Percentiles rank a stretch among this genome's conserved stretches.
Evolutionary conservation across 1,140 invertebrate species (phyloP).

Genomic region (Epicauta chinensis): DNA sequence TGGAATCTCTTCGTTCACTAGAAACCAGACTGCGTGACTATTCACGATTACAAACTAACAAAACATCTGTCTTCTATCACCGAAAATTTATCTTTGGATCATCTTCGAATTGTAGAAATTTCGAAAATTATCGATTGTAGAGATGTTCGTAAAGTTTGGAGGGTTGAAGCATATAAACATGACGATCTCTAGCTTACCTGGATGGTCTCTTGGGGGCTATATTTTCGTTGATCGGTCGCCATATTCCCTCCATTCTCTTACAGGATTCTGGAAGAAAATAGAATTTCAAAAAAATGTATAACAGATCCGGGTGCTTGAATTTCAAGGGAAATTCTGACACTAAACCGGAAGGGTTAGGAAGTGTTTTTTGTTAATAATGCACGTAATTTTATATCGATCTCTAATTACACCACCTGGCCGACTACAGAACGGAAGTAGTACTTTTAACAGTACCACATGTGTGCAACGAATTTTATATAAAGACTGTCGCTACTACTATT

Average conservation of each 20-base stretch:
- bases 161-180: too few species aligned
- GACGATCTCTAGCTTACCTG: constrained; percentile 18
- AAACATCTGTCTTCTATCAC: neutral
- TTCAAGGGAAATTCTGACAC: too few species aligned
- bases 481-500: too few species aligned
- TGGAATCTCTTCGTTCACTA: neutral
- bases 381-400: constrained; percentile 15
- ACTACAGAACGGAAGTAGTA: constrained; percentile 9
- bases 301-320: neutral
- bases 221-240: constrained; percentile 26
- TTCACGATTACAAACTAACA: neutral
- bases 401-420: constrained; percentile 15
- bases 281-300: neutral
- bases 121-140: too few species aligned
- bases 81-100: constrained; percentile 2
- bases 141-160: too few species aligned
- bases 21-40: constrained; percentile 22
- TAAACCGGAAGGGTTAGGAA: neutral
- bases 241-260: constrained; percentile 21
- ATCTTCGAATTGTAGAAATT: too few species aligned
- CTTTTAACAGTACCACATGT: constrained; percentile 16
- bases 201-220: constrained; percentile 31
- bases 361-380: constrained; percentile 4
- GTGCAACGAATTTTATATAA: constrained; percentile 2
- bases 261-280: constrained; percentile 15